Base-by-base conservation (phyloP, 2,888 invertebrate species). In the Parthenolecanium corni region DNA sequence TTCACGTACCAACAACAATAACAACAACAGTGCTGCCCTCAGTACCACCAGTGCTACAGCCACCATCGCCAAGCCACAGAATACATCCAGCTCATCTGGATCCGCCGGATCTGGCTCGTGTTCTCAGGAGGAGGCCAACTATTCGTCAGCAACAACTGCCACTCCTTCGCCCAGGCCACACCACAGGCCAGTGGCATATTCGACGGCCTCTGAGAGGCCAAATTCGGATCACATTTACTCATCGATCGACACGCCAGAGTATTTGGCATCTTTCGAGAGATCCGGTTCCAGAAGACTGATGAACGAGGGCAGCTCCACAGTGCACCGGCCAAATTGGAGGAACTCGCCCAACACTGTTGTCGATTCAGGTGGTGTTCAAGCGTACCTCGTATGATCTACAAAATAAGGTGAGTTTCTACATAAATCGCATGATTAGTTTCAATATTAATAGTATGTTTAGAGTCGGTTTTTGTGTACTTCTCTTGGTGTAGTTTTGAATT, bases 201-300 rank as follows among this genome's bases (percentile, higher is more conserved):
- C 68, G 81, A 84, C 67, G 75, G n/a, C n/a, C n/a, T 76, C 3
- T 47, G 68, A 65, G 49, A 62, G 88, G 70, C 89, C 89, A 56
- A 82, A 87, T 67, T 87, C 88, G 69, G 89, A 90, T 75, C 89
- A 89, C 74, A 90, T 90, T 71, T 90, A 90, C 73, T 89, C 89
- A 63, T 89, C 88, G 71, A 90, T 90, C 74, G 89, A 90, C 75
- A 89, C 89, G 65, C 71, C 71, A 36, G 89, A 89, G 74, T 89
- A 89, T 72, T 87, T 87, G 70, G 25, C 65, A 2, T 86, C 86
- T 64, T 78, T 89, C 70, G 89, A 89, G 74, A 82, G 88, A 68
- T 57, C 66, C 38, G 66, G 66, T 31, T 66, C 68, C 25, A 57
- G 69, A 31, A 64, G 70, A 52, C 64, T 64, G 36, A 64, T 62